These are phyloP conservation scores for Pristionchus japonicus DNA, from an alignment of 2,888 invertebrate species.

Conservation along the genomic window DNA sequence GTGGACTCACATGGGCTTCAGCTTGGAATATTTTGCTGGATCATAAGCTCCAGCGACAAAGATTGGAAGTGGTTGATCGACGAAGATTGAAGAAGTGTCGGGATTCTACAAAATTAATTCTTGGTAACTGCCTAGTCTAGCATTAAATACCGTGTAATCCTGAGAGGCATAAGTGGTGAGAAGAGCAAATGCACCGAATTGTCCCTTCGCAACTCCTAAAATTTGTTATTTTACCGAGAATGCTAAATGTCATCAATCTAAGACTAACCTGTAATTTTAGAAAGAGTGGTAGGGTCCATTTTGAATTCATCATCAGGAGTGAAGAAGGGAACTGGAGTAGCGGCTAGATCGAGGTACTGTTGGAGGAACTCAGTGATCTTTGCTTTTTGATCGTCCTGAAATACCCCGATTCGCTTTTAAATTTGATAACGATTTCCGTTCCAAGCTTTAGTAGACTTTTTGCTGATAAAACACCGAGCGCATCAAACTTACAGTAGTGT, in stretches of 20 bases:
- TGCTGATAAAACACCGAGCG: no score
- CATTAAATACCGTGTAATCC: constrained; percentile 67
- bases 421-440: background rate
- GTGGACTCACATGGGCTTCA: background rate
- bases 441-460: background rate
- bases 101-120: background rate
- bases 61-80: constrained; percentile 67
- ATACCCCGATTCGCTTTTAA: no score
- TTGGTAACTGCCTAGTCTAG: constrained; percentile 41
- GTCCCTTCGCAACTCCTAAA: constrained; percentile 49
- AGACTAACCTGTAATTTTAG: background rate
- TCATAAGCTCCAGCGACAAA: background rate
- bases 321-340: background rate
- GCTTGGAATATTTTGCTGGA: background rate
- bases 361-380: background rate
- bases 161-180: constrained; percentile 58
- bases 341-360: background rate
- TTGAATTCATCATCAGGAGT: background rate
- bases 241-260: background rate
- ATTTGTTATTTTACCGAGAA: background rate
- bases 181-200: constrained; percentile 52
- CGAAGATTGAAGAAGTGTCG: constrained; percentile 26
- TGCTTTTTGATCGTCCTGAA: background rate
- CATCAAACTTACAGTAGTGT: background rate
- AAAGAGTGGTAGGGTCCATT: background rate